phyloP scores from a whole-genome alignment of 2,888 invertebrate genomes.

The Dermolepida albohirtum region DNA sequence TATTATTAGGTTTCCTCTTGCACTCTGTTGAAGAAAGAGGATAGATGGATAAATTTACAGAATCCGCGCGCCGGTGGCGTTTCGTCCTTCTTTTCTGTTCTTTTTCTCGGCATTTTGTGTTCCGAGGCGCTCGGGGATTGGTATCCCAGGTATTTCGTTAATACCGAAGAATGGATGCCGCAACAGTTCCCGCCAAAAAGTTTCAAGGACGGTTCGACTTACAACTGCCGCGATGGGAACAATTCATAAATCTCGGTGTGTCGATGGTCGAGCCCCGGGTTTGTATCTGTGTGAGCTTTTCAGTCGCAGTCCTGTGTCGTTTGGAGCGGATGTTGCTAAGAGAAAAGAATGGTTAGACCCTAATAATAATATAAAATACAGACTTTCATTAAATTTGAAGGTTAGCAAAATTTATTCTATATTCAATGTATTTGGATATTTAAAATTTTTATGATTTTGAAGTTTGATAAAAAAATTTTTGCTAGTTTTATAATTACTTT shows the following conservation, averaged over 20 bases:
- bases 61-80: slow-evolving; percentile 25
- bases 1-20: slow-evolving; percentile 25
- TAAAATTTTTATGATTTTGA: too few relatives aligned
- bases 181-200: slow-evolving; percentile 47
- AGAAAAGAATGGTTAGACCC: slow-evolving; percentile 1
- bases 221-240: slow-evolving; percentile 34
- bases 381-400: too few relatives aligned
- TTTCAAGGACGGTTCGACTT: slow-evolving; percentile 44
- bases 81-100: slow-evolving; percentile 22
- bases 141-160: slow-evolving; percentile 42
- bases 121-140: slow-evolving; percentile 31
- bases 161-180: slow-evolving; percentile 45
- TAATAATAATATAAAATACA: slow-evolving; percentile 3
- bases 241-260: slow-evolving; percentile 39
- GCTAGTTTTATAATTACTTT: too few relatives aligned
- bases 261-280: slow-evolving; percentile 39
- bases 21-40: slow-evolving; percentile 19
- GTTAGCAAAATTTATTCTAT: too few relatives aligned
- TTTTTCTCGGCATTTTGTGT: slow-evolving; percentile 19
- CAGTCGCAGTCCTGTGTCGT: slow-evolving; percentile 34
- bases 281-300: slow-evolving; percentile 41
- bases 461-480: too few relatives aligned
- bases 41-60: slow-evolving; percentile 18
- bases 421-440: too few relatives aligned
- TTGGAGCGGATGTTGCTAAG: slow-evolving; percentile 27